Evolutionary conservation across 2,888 invertebrate genomes (phyloP).

Genomic region (Tanaodytes sp.): DNA sequence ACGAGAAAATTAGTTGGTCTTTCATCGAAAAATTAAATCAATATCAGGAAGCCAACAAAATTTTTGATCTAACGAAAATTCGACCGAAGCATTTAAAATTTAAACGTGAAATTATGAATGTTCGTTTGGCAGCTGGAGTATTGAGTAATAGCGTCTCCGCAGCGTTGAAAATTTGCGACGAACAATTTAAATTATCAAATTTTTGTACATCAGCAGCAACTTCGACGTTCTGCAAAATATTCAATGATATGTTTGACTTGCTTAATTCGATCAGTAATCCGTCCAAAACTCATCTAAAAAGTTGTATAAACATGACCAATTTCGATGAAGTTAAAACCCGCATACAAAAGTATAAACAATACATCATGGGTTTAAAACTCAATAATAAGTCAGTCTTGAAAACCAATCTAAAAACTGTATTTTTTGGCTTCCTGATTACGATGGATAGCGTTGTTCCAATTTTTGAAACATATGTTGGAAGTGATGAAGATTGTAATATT

Average conservation of each 20-base stretch:
- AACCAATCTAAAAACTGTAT: slow-evolving; percentile 28
- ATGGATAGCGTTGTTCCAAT: slow-evolving; percentile 11
- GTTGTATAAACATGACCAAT: background rate
- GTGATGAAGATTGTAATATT: background rate
- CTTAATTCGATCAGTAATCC: background rate
- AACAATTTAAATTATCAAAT: background rate
- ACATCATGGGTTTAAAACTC: slow-evolving; percentile 12
- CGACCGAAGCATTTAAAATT: background rate
- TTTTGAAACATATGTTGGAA: background rate
- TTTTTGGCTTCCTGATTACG: slow-evolving; percentile 28
- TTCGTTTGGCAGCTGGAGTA: background rate
- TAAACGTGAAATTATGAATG: background rate
- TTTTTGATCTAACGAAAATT: background rate
- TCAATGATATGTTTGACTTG: background rate
- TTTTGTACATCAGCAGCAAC: background rate
- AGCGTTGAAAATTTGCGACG: background rate
- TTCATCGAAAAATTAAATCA: background rate
- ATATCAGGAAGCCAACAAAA: background rate
- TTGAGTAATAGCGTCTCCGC: background rate
- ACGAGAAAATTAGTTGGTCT: background rate
- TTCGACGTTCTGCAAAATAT: background rate
- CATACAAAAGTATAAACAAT: slow-evolving; percentile 25
- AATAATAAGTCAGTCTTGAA: background rate
- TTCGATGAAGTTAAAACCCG: background rate
- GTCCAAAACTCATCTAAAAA: background rate